Evolutionary conservation across 2,888 invertebrate species (phyloP).

Genomic region (Pogonocherus hispidulus): DNA sequence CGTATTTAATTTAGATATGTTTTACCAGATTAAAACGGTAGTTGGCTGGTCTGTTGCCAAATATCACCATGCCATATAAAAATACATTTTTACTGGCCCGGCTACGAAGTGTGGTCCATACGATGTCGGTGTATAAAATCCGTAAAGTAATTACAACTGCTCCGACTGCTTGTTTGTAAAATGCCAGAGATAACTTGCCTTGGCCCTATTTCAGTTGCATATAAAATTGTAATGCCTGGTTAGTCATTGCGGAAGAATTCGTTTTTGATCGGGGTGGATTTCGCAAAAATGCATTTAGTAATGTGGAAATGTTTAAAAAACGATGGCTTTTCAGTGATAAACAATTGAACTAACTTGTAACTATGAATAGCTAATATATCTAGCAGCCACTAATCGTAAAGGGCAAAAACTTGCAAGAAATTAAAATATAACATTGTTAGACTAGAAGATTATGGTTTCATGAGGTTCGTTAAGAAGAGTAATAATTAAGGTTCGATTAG

Average conservation of each 20-base stretch:
- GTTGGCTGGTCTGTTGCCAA: neutral
- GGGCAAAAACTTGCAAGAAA: no score
- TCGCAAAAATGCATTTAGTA: neutral
- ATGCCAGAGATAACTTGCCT: conserved; percentile 1
- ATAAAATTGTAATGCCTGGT: neutral
- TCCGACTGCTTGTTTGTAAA: conserved; percentile 4
- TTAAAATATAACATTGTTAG: no score
- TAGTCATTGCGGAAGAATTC: neutral
- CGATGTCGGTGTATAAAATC: neutral
- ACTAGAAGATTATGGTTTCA: no score
- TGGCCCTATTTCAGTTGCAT: conserved; percentile 9
- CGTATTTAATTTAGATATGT: conserved; percentile 23
- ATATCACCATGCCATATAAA: neutral
- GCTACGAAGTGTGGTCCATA: neutral
- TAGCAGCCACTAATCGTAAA: no score
- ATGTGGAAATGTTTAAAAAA: neutral
- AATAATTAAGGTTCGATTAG: no score
- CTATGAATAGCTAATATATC: no score
- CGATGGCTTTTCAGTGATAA: no score
- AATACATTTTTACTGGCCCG: neutral
- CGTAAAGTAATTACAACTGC: conserved; percentile 17
- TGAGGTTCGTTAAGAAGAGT: no score
- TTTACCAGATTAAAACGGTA: conserved; percentile 15
- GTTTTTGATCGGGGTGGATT: neutral
- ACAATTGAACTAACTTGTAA: no score